These are phyloP conservation scores for Sarcophaga caerulescens DNA, from an alignment of 2,888 invertebrate species.

Conservation along the genomic window DNA sequence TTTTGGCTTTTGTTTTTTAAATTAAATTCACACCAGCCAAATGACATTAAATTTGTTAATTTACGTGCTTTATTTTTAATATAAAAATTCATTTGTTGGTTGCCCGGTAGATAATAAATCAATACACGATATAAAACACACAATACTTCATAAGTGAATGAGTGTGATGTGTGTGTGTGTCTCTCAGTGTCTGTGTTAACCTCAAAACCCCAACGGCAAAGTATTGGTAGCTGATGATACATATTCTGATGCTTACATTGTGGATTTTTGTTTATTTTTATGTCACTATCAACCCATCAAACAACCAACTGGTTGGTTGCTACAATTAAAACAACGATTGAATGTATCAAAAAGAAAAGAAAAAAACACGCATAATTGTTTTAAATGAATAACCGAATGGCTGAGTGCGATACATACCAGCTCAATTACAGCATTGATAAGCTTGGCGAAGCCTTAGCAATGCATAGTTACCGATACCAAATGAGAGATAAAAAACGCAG, in stretches of 20 bases:
- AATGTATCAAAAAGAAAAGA: no score
- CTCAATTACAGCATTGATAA: no score
- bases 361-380: no score
- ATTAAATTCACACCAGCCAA: not conserved
- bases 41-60: slow-evolving; percentile 12
- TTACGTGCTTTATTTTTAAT: not conserved
- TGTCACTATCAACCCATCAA: no score
- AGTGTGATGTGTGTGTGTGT: no score
- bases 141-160: not conserved
- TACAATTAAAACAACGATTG: not conserved
- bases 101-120: not conserved
- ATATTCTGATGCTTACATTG: no score
- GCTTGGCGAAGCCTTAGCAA: slow-evolving; percentile 28
- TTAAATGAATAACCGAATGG: no score
- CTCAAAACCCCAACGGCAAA: slow-evolving; percentile 31
- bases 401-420: no score
- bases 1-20: not conserved
- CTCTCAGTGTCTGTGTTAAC: not conserved
- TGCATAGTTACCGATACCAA: not conserved
- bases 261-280: no score
- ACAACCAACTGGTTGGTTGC: no score
- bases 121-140: not conserved
- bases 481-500: no score
- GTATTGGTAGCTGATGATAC: not conserved
- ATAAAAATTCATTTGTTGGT: not conserved